Evolutionary conservation across 2,888 invertebrate genomes (phyloP).

Genomic region (Atherix ibis): DNA sequence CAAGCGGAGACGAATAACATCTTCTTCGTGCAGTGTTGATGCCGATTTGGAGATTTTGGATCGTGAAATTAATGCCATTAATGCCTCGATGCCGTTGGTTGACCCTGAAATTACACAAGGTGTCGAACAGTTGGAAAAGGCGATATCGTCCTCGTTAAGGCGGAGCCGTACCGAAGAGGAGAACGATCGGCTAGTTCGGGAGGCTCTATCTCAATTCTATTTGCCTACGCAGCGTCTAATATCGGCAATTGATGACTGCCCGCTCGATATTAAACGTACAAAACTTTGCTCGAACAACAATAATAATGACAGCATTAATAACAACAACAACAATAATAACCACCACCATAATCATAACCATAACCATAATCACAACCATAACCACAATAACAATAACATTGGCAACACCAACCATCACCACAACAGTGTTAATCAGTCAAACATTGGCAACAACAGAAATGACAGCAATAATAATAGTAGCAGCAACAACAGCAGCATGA

Average conservation of each 20-base stretch:
- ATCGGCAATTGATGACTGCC: slow-evolving; percentile 49
- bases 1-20: too few relatives aligned
- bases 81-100: slow-evolving; percentile 32
- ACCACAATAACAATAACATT: too few relatives aligned
- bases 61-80: slow-evolving; percentile 32
- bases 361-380: too few relatives aligned
- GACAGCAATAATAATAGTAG: too few relatives aligned
- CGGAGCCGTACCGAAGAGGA: slow-evolving; percentile 41
- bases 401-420: too few relatives aligned
- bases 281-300: too few relatives aligned
- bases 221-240: slow-evolving; percentile 52
- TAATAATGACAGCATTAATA: too few relatives aligned
- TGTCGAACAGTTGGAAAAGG: slow-evolving; percentile 31
- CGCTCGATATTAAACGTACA: slow-evolving; percentile 21
- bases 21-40: slow-evolving; percentile 22
- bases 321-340: too few relatives aligned
- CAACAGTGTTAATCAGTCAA: too few relatives aligned
- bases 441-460: too few relatives aligned
- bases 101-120: slow-evolving; percentile 34
- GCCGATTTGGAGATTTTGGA: slow-evolving; percentile 33
- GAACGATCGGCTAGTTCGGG: slow-evolving; percentile 51
- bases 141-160: slow-evolving; percentile 30
- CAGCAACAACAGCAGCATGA: too few relatives aligned
- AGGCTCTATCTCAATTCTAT: slow-evolving; percentile 54
- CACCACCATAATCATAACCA: too few relatives aligned